Base-by-base conservation (phyloP, 64 coral and sea anemone genomes). In the Montipora cactus region DNA sequence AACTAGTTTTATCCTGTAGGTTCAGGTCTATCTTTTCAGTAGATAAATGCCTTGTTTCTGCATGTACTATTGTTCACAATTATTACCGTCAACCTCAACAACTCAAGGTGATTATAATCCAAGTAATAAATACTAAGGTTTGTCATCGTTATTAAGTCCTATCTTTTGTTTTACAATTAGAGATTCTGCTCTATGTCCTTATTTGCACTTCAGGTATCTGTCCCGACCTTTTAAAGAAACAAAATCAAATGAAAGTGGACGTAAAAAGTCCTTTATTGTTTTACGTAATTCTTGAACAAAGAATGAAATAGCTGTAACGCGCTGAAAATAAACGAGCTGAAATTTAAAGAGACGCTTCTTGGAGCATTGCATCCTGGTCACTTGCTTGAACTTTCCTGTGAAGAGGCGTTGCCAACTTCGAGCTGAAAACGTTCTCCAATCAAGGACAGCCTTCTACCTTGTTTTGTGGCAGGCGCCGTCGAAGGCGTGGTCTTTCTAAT, bases 341-440 rank as follows among this genome's bases (percentile, higher is more conserved):
- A 16, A 64, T 64, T 64, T 64, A 16, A 14, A 64, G 61, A 64
- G 13, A 64, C 61, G 14, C 11, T 14, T 12, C 61, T 64, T 14
- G 61, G 61, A 7, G 61, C 61, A 64, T 64, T 64, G 52, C 52
- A 55, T 7, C 10, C 10, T 55, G 14, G 61, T 64, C 61, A 64
- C 61, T 64, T 64, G 61, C 14, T 15, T 64, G 61, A 64, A 23
- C 20, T 71, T 71, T 19, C 68, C 8, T 22, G 68, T 21, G 64
- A 50, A 0, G 82, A 9, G 47, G 44, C 0, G 4, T 86, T 22
- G 45, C 14, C n/a, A n/a, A 86, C 82, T 69, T 50, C 82, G 12
- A 49, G 58, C 48, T 90, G 76, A 45, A 90, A 37, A 51, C 46
- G 51, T 81, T 90, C 89, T 19, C 89, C 89, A 28, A 90, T 90